These are phyloP conservation scores for Agonum fuliginosum DNA, from an alignment of 2,888 invertebrate genomes.

Conservation along the genomic window DNA sequence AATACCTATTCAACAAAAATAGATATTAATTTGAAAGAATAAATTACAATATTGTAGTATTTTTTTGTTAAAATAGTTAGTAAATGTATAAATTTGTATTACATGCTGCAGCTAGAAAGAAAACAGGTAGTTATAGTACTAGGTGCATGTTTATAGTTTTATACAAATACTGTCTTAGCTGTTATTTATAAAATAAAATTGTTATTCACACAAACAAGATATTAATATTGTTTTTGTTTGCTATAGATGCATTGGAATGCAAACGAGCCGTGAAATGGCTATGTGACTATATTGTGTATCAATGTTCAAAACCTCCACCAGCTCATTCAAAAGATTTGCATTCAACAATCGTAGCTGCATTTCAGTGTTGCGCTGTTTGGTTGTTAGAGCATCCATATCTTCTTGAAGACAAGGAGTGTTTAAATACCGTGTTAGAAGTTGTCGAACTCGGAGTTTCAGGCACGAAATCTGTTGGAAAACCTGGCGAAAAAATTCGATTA, in stretches of 20 bases:
- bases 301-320: constrained; percentile 95
- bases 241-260: constrained; percentile 88
- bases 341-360: constrained; percentile 94
- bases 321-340: constrained; percentile 96
- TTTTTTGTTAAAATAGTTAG: neutral
- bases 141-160: neutral
- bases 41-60: no score
- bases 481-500: constrained; percentile 91
- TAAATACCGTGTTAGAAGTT: constrained; percentile 95
- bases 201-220: neutral
- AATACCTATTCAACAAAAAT: no score
- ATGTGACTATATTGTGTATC: constrained; percentile 97
- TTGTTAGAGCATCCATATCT: constrained; percentile 92
- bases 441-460: constrained; percentile 98
- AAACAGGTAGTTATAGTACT: constrained; percentile 58
- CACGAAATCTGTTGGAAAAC: constrained; percentile 90
- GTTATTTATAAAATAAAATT: no score
- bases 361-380: constrained; percentile 94
- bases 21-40: no score
- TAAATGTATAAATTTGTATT: constrained; percentile 19
- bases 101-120: constrained; percentile 58
- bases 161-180: neutral
- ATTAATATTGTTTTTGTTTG: neutral
- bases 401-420: constrained; percentile 92
- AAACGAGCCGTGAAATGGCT: constrained; percentile 97